Conservation (phyloP, 2,888 invertebrate species). For the Conistra vaccinii region DNA sequence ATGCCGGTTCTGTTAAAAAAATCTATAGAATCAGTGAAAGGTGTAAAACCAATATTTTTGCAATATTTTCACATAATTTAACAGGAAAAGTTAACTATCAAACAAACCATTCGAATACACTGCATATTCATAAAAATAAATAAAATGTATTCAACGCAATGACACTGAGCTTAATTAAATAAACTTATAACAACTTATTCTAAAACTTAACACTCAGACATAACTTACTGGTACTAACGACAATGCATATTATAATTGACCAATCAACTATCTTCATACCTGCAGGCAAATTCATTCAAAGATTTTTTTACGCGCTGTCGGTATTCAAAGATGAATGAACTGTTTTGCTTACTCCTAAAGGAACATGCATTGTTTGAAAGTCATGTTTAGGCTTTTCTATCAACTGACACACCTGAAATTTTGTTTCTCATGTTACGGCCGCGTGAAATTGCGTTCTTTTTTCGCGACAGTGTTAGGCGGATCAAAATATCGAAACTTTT, state of each 20-base stretch:
- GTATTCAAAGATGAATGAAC: not conserved
- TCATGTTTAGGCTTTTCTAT: constrained; percentile 24
- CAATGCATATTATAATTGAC: constrained; percentile 41
- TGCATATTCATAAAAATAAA: constrained; percentile 44
- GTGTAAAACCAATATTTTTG: not conserved
- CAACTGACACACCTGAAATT: constrained; percentile 5
- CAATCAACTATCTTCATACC: constrained; percentile 4
- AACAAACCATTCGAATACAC: not conserved
- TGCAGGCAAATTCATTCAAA: constrained; percentile 17
- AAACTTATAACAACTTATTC: constrained; percentile 59
- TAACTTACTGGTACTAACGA: constrained; percentile 63
- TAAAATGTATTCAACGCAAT: constrained; percentile 54
- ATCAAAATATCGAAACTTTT: constrained; percentile 12
- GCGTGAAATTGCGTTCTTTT: constrained; percentile 5
- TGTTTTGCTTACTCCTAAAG: constrained; percentile 52
- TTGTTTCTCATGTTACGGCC: constrained; percentile 26
- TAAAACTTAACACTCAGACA: constrained; percentile 63
- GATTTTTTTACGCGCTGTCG: constrained; percentile 29
- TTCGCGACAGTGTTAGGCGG: constrained; percentile 37
- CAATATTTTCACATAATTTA: not conserved
- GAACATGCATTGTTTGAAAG: constrained; percentile 55
- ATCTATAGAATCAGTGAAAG: not conserved
- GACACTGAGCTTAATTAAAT: constrained; percentile 39
- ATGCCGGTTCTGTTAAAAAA: not conserved
- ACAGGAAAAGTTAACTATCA: constrained; percentile 1